Evolutionary conservation across 1,140 invertebrate genomes (phyloP).

Genomic region (Bombus waltoni): DNA sequence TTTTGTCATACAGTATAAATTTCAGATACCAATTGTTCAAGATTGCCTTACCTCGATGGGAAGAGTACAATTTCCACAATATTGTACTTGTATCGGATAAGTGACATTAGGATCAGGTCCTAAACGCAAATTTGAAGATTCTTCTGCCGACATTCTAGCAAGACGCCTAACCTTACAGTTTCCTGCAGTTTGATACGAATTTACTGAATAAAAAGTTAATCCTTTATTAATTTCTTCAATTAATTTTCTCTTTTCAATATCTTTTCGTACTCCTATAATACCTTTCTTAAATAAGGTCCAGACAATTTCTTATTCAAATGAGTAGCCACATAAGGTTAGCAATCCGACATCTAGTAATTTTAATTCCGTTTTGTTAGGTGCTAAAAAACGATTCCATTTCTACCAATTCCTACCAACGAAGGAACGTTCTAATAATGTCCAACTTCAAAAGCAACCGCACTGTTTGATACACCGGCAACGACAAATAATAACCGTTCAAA

Average conservation of each 20-base stretch:
- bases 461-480: slow-evolving; percentile 24
- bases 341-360: slow-evolving; percentile 33
- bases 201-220: neutral
- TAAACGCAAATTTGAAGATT: slow-evolving; percentile 72
- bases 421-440: neutral
- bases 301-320: slow-evolving; percentile 29
- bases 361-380: neutral
- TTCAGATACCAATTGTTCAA: neutral
- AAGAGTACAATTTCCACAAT: slow-evolving; percentile 97
- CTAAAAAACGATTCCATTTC: neutral
- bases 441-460: neutral
- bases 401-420: slow-evolving; percentile 31
- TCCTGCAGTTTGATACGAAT: neutral
- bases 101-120: slow-evolving; percentile 84
- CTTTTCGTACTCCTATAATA: neutral
- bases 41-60: slow-evolving; percentile 89
- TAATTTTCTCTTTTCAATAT: neutral
- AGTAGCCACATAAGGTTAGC: slow-evolving; percentile 28
- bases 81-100: slow-evolving; percentile 95
- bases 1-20: neutral
- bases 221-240: neutral
- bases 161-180: slow-evolving; percentile 50
- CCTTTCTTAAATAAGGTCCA: neutral
- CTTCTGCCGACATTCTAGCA: slow-evolving; percentile 74
- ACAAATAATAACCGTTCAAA: neutral